These are phyloP conservation scores for Orussus abietinus DNA, from an alignment of 1,140 invertebrate species.

Conservation along the genomic window DNA sequence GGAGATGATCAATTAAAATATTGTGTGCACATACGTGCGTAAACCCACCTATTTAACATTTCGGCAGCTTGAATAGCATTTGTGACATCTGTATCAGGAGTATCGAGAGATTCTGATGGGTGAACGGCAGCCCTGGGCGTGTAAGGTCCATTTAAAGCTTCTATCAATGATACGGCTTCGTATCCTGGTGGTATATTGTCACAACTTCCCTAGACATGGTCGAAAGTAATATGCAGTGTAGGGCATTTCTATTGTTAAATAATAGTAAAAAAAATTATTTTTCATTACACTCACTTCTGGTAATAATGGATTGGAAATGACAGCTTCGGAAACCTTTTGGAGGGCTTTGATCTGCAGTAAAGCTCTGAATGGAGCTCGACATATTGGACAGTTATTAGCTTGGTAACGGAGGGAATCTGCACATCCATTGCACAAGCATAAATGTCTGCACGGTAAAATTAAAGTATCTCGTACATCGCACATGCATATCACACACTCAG, in stretches of 20 bases:
- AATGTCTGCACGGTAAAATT: constrained; percentile 95
- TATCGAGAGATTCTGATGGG: constrained; percentile 53
- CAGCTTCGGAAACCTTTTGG: constrained; percentile 67
- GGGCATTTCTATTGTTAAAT: not conserved
- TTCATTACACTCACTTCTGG: constrained; percentile 51
- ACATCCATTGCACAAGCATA: constrained; percentile 96
- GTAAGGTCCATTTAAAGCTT: constrained; percentile 94
- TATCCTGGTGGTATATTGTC: constrained; percentile 91
- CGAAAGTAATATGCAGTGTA: constrained; percentile 6
- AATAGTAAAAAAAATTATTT: constrained; percentile 8
- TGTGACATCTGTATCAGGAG: constrained; percentile 55
- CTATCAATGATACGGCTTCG: constrained; percentile 92
- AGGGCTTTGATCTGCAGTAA: constrained; percentile 93
- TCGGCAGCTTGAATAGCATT: constrained; percentile 64
- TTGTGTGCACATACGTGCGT: no score
- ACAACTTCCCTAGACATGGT: constrained; percentile 55
- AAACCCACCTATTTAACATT: constrained; percentile 60
- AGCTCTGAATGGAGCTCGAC: constrained; percentile 93
- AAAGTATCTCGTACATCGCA: constrained; percentile 95
- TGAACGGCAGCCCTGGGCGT: constrained; percentile 58
- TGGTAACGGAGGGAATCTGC: constrained; percentile 95
- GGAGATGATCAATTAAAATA: no score
- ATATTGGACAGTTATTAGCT: constrained; percentile 98
- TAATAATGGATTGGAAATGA: constrained; percentile 49
- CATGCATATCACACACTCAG: constrained; percentile 99